Evolutionary conservation across 2,888 invertebrate species (phyloP), one percentile per base, ranked within the genome.

Genomic region (Sesia apiformis): DNA sequence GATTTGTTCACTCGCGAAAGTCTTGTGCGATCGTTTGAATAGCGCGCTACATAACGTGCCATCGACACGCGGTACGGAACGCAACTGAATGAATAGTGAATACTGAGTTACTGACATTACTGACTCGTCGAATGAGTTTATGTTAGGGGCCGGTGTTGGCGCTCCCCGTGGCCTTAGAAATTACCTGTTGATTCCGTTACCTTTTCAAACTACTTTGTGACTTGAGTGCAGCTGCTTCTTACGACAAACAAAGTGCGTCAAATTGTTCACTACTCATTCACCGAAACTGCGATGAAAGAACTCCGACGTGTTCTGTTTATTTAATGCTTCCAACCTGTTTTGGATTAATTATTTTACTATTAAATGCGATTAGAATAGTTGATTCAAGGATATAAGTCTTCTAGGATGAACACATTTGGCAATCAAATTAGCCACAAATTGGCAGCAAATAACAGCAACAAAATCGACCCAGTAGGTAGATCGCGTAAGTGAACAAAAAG

Each of bases 181-280:
- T 85, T 85, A 88, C 87, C 87, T 88, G 87, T 87, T 87, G 87
- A 86, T 83, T 79, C 78, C 78, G 76, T 81, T 87, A 86, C 88
- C 88, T 87, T 87, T 78, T 76, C 86, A 86, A 86, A 87, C 67
- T 38, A 78, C 83, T 81, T 81, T 65, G 78, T 82, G 72, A 74
- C 67, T 61, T 66, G 65, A 67, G 61, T 67, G 75, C 85, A 87
- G 87, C 86, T 84, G 87, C 80, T 75, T 70, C 69, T 66, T 23
- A 23, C 23, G 23, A 23, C 61, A 66, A 81, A 84, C 82, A 81
- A 84, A 80, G 78, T 72, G 39, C 50, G 50, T 7, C 50, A 4
- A 23, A 23, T 23, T 1, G 23, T 23, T 23, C 23, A 23, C 2
- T 23, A 67, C 72, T 74, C 82, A 84, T 84, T 84, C 81, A 84